phyloP scores from a whole-genome alignment of 2,113 vertebrate genomes.

The Trachemys scripta region DNA sequence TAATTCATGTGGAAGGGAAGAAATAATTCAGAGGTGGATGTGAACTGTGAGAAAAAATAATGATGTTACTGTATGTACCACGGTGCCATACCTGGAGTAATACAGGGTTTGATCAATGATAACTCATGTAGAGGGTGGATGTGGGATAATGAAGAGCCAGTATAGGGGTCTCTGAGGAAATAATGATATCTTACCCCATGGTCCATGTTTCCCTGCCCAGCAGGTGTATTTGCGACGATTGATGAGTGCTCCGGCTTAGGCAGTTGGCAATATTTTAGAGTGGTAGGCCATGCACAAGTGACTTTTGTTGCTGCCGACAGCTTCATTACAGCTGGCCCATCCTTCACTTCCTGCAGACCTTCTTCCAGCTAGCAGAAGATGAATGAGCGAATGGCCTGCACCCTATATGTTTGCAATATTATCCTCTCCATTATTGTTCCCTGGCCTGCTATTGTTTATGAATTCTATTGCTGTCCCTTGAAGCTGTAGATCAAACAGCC shows the following conservation, averaged over 20 bases:
- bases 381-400: slow-evolving; percentile 54
- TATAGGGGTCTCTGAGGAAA: slow-evolving; percentile 60
- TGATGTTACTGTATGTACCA: slow-evolving; percentile 59
- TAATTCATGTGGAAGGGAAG: slow-evolving; percentile 68
- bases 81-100: slow-evolving; percentile 67
- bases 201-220: slow-evolving; percentile 13
- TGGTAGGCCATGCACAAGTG: slow-evolving; percentile 60
- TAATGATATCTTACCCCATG: slow-evolving; percentile 60
- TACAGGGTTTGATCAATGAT: slow-evolving; percentile 75
- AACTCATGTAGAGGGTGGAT: slow-evolving; percentile 34
- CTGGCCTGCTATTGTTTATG: slow-evolving; percentile 38
- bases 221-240: slow-evolving; percentile 69
- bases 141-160: slow-evolving; percentile 71
- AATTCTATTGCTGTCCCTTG: not conserved
- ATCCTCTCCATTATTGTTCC: slow-evolving; percentile 54
- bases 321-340: slow-evolving; percentile 77
- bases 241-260: slow-evolving; percentile 66
- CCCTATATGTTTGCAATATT: slow-evolving; percentile 56
- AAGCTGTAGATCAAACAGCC: not conserved
- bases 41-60: slow-evolving; percentile 70
- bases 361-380: slow-evolving; percentile 67
- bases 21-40: slow-evolving; percentile 72
- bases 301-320: slow-evolving; percentile 67
- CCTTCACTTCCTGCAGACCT: slow-evolving; percentile 71
- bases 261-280: slow-evolving; percentile 72